phyloP scores from a whole-genome alignment of 2,113 vertebrate species.

The Galbula dea region DNA sequence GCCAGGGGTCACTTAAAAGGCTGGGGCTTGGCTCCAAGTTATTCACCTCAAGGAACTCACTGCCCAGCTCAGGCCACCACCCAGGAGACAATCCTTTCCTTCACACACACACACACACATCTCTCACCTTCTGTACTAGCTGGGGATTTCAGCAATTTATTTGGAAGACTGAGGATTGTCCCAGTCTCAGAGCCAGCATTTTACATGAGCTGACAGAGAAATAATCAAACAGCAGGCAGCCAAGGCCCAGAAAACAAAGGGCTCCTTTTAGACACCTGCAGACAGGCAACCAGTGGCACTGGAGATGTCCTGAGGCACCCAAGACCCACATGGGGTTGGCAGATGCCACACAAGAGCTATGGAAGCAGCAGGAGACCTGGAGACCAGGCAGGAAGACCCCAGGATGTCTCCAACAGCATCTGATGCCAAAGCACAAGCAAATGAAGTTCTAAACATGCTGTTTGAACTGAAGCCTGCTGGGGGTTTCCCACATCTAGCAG shows the following conservation, averaged over 20 bases:
- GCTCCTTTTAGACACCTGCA: slow-evolving; percentile 4
- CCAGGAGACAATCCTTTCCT: background rate
- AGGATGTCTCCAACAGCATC: background rate
- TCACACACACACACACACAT: background rate
- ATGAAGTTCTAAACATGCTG: background rate
- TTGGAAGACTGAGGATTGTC: background rate
- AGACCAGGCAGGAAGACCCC: background rate
- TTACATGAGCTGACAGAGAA: background rate
- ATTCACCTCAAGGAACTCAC: background rate
- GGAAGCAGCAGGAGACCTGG: background rate
- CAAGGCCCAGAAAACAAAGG: slow-evolving; percentile 26
- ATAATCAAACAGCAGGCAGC: background rate
- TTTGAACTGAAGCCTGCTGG: background rate
- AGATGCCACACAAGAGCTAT: background rate
- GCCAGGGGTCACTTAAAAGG: background rate
- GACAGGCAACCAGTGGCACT: background rate
- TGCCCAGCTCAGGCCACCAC: background rate
- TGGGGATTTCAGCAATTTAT: background rate
- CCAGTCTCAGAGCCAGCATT: background rate
- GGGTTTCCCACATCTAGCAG: background rate
- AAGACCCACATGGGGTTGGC: background rate
- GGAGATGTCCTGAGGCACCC: slow-evolving; percentile 9
- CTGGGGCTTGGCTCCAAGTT: background rate
- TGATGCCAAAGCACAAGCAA: background rate
- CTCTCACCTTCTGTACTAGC: background rate